Conservation (phyloP, 1,140 invertebrate species). For the Pachypsylla venusta region DNA sequence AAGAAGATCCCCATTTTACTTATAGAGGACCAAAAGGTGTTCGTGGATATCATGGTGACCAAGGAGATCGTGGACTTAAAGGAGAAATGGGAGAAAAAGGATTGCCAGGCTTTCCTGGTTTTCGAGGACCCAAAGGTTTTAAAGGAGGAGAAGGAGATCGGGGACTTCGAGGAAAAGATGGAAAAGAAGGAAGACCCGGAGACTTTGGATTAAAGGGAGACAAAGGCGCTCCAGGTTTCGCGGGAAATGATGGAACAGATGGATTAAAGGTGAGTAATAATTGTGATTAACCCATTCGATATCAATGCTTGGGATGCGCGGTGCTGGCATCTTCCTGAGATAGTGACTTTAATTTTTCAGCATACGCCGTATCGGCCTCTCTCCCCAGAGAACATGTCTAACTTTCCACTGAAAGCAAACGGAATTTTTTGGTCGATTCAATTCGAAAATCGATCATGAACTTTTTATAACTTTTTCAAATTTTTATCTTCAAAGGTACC, state of each 20-base stretch:
- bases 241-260: conserved; percentile 45
- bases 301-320: not conserved
- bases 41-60: conserved; percentile 23
- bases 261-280: conserved; percentile 38
- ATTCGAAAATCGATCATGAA: no score
- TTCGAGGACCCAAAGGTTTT: conserved; percentile 22
- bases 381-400: no score
- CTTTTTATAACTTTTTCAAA: no score
- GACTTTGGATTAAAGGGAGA: conserved; percentile 54
- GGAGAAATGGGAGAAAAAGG: conserved; percentile 37
- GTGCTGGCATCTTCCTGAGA: conserved; percentile 24
- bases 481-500: no score
- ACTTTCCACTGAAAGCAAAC: no score
- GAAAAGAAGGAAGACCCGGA: conserved; percentile 37
- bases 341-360: no score
- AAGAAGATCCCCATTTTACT: conserved; percentile 31
- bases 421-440: no score
- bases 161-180: conserved; percentile 39
- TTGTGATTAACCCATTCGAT: not conserved
- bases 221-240: conserved; percentile 66
- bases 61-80: conserved; percentile 27
- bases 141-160: conserved; percentile 35
- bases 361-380: no score
- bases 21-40: conserved; percentile 27
- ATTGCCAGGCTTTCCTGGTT: conserved; percentile 33